These are phyloP conservation scores for Diorhabda sublineata DNA, from an alignment of 1,140 invertebrate genomes.

Conservation along the genomic window DNA sequence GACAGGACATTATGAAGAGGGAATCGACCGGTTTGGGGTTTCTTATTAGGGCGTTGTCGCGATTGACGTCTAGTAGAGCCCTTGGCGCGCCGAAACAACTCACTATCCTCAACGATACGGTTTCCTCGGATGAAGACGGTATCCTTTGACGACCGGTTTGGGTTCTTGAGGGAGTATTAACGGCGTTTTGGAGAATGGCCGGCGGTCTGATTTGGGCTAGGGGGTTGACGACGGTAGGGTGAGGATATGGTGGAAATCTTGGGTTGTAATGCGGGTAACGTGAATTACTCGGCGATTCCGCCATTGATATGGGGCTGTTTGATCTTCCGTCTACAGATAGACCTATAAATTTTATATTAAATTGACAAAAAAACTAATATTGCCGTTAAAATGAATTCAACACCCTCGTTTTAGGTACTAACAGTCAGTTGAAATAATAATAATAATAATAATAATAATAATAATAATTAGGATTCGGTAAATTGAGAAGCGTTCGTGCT, in stretches of 20 bases:
- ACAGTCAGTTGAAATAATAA: no score
- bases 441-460: no score
- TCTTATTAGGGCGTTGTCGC: slow-evolving; percentile 40
- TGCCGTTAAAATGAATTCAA: no score
- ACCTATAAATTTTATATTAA: slow-evolving; percentile 42
- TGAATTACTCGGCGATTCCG: slow-evolving; percentile 49
- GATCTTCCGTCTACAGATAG: slow-evolving; percentile 68
- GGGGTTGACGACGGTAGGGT: slow-evolving; percentile 72
- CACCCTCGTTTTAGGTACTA: no score
- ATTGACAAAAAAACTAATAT: no score
- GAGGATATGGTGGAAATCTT: slow-evolving; percentile 82
- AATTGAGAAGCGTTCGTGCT: no score
- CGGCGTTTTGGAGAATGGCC: slow-evolving; percentile 46
- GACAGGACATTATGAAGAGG: slow-evolving; percentile 84
- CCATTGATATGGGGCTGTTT: slow-evolving; percentile 64
- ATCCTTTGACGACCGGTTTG: slow-evolving; percentile 56
- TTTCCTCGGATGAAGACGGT: slow-evolving; percentile 62
- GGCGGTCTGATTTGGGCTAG: slow-evolving; percentile 83
- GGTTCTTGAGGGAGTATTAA: slow-evolving; percentile 26
- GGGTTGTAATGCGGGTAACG: slow-evolving; percentile 81
- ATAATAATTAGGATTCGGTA: no score
- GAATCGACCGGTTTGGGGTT: slow-evolving; percentile 67
- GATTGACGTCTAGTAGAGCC: slow-evolving; percentile 61
- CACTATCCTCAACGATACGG: slow-evolving; percentile 66
- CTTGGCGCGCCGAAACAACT: slow-evolving; percentile 72